Percentiles rank a stretch among this genome's conserved stretches.
These are phyloP conservation scores for Cavia porcellus DNA, from an alignment of 2,113 vertebrate genomes.

Conservation along the genomic window DNA sequence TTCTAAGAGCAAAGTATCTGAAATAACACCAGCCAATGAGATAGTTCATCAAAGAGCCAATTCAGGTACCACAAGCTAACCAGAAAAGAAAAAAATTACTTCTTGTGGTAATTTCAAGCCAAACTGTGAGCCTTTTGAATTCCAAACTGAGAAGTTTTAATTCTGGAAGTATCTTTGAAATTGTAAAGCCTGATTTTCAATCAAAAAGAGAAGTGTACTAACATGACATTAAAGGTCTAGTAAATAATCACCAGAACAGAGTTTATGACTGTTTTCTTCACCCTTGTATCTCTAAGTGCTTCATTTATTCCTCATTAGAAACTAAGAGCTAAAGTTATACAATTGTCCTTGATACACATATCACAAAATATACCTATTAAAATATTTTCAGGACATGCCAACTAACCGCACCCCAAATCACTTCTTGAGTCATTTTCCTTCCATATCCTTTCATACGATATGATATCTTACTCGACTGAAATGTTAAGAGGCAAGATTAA, in stretches of 20 bases:
- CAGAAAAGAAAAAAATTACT: not conserved
- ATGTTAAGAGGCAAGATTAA: not conserved
- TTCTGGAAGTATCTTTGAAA: not conserved
- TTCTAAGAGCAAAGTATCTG: not conserved
- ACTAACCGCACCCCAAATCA: not conserved
- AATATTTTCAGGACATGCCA: slow-evolving; percentile 5
- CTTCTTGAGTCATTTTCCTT: slow-evolving; percentile 21
- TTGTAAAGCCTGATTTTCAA: slow-evolving; percentile 39
- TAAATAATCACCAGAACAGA: not conserved
- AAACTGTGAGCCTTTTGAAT: not conserved
- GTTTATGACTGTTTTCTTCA: not conserved
- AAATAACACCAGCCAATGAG: not conserved
- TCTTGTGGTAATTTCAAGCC: not conserved
- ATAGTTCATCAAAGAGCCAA: not conserved
- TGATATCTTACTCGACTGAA: slow-evolving; percentile 40
- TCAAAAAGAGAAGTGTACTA: not conserved
- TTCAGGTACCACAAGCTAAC: not conserved
- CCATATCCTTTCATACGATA: not conserved
- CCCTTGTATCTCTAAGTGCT: not conserved
- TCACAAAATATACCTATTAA: slow-evolving; percentile 54
- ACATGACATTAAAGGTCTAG: not conserved
- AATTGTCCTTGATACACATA: slow-evolving; percentile 1
- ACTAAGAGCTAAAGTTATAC: not conserved
- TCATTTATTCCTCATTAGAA: not conserved
- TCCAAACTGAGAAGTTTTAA: not conserved